Conservation (phyloP, 2,113 vertebrate species). For the Platycercus adscitus region DNA sequence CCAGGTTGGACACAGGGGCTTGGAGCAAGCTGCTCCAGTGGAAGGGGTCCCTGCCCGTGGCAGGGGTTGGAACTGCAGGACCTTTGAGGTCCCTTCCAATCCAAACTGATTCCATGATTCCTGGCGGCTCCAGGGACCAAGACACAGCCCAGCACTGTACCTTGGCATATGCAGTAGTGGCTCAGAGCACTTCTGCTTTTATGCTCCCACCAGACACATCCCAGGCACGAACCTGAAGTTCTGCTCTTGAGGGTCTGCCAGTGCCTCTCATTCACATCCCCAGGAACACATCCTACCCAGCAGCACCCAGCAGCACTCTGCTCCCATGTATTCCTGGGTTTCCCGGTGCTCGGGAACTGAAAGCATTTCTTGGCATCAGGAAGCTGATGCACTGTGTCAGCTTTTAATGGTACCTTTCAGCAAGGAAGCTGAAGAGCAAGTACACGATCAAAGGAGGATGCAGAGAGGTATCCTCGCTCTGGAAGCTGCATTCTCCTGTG, state of each 20-base stretch:
- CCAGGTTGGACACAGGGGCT: neutral
- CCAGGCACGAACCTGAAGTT: neutral
- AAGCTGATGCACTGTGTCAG: neutral
- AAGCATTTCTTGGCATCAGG: neutral
- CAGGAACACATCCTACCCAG: neutral
- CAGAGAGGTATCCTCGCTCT: neutral
- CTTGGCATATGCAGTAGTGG: fast-evolving
- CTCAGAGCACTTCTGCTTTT: neutral
- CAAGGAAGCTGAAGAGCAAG: neutral
- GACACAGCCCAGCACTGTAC: fast-evolving
- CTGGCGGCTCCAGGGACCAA: neutral
- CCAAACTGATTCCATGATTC: neutral
- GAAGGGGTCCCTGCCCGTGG: neutral
- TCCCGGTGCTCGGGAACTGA: neutral
- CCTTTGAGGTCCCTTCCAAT: neutral
- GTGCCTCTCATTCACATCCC: neutral
- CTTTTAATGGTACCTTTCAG: neutral
- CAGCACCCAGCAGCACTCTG: fast-evolving
- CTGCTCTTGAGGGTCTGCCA: neutral
- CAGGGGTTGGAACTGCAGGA: neutral
- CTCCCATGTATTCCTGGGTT: fast-evolving
- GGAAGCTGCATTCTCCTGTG: neutral
- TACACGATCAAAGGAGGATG: neutral
- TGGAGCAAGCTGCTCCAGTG: neutral
- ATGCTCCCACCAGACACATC: neutral